Conservation (phyloP, 2,888 invertebrate genomes). For the Serrognathus titanus region DNA sequence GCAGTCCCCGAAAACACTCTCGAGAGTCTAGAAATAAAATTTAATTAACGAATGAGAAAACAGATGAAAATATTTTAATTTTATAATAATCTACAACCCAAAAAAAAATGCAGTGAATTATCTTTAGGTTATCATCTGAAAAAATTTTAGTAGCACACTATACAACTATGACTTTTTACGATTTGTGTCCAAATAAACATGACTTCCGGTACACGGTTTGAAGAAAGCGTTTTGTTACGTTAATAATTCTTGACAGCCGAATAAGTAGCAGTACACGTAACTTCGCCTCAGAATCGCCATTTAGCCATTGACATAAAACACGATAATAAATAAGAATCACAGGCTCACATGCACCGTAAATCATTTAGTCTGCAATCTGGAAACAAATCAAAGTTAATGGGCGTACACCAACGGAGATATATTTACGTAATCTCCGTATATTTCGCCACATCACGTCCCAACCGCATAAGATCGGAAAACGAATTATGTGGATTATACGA, state of each 20-base stretch:
- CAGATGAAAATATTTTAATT: too few relatives aligned
- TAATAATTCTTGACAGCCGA: too few relatives aligned
- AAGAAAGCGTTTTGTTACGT: not conserved
- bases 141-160: too few relatives aligned
- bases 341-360: not conserved
- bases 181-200: constrained; percentile 32
- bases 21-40: constrained; percentile 65
- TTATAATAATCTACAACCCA: too few relatives aligned
- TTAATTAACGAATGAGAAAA: too few relatives aligned
- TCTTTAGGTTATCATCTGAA: too few relatives aligned
- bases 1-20: constrained; percentile 76
- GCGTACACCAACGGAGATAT: constrained; percentile 4
- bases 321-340: constrained; percentile 9
- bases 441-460: constrained; percentile 9
- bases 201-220: constrained; percentile 27
- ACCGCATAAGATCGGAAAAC: not conserved
- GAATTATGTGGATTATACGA: constrained; percentile 1
- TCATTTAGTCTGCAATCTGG: not conserved
- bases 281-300: too few relatives aligned
- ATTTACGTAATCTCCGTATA: constrained; percentile 12
- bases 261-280: too few relatives aligned
- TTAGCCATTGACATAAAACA: too few relatives aligned
- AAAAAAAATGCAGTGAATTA: too few relatives aligned
- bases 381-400: constrained; percentile 3
- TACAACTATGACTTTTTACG: too few relatives aligned